phyloP scores from a whole-genome alignment of 2,888 invertebrate species.

The Eupithecia dodoneata region DNA sequence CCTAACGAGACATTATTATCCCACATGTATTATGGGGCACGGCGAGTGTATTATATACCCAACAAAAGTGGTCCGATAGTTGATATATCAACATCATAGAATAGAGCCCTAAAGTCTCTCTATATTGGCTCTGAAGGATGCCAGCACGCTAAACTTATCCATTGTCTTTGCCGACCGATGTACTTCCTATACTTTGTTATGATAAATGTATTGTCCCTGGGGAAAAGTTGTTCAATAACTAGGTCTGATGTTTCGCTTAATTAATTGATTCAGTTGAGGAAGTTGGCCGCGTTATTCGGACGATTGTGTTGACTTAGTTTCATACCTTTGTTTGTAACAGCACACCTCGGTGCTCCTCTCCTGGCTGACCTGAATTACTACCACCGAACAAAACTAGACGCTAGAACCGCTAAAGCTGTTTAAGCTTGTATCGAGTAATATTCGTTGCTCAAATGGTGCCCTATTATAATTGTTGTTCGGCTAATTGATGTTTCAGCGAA shows the following conservation, averaged over 20 bases:
- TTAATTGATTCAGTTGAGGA: neutral
- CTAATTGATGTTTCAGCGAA: neutral
- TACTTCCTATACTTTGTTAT: neutral
- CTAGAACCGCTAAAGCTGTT: neutral
- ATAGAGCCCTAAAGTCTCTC: neutral
- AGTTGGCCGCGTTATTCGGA: neutral
- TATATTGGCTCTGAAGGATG: neutral
- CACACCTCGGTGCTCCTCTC: neutral
- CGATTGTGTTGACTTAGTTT: neutral
- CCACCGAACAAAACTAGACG: neutral
- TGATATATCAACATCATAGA: neutral
- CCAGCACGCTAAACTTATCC: neutral
- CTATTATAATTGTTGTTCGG: neutral
- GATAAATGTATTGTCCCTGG: neutral
- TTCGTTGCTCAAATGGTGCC: neutral
- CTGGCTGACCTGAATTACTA: no score
- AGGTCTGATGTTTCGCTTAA: neutral
- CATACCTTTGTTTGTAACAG: neutral
- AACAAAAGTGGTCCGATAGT: no score
- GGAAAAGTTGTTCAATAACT: slow-evolving; percentile 7
- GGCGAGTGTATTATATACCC: no score
- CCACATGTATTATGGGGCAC: neutral
- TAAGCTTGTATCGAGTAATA: neutral
- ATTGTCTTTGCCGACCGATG: neutral
- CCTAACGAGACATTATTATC: neutral